Conservation (phyloP, 2,888 invertebrate genomes). For the Drosophila niveifrons region DNA sequence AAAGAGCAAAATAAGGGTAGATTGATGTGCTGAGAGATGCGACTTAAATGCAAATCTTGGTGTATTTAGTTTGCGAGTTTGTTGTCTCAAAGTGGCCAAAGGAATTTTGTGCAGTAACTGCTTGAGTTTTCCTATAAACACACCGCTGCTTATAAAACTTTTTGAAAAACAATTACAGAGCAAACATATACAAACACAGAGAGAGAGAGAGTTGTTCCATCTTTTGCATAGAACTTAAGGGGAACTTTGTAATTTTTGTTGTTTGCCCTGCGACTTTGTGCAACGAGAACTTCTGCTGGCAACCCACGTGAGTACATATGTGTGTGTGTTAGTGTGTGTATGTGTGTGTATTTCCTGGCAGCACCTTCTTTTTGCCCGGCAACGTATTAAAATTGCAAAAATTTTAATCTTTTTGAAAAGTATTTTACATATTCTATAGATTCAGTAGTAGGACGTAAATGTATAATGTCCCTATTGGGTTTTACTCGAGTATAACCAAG, state of each 20-base stretch:
- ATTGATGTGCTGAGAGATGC: not conserved
- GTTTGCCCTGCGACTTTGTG: conserved; percentile 72
- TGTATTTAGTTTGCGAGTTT: conserved; percentile 12
- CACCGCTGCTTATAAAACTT: conserved; percentile 62
- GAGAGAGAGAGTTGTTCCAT: conserved; percentile 11
- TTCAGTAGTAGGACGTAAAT: conserved; percentile 42
- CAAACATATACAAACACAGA: conserved; percentile 41
- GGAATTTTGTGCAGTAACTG: conserved; percentile 6
- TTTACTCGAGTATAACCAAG: conserved; percentile 53
- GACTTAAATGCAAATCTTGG: conserved; percentile 23
- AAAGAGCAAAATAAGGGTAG: not conserved
- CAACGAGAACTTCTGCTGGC: conserved; percentile 31
- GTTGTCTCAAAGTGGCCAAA: conserved; percentile 18
- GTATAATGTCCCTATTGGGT: conserved; percentile 78
- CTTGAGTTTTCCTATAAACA: conserved; percentile 57
- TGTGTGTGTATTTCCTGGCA: conserved; percentile 18
- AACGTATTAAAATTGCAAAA: conserved; percentile 78
- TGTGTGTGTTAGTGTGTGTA: conserved; percentile 8
- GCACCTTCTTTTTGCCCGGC: conserved; percentile 31
- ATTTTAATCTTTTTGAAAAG: conserved; percentile 78
- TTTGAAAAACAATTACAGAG: conserved; percentile 60
- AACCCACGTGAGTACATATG: conserved; percentile 8
- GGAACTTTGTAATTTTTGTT: conserved; percentile 66
- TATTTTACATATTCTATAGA: conserved; percentile 78
- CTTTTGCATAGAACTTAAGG: conserved; percentile 25